phyloP scores from a whole-genome alignment of 37 sponge, comb jelly and placozoan genomes.

The Eunapius fragilis region DNA sequence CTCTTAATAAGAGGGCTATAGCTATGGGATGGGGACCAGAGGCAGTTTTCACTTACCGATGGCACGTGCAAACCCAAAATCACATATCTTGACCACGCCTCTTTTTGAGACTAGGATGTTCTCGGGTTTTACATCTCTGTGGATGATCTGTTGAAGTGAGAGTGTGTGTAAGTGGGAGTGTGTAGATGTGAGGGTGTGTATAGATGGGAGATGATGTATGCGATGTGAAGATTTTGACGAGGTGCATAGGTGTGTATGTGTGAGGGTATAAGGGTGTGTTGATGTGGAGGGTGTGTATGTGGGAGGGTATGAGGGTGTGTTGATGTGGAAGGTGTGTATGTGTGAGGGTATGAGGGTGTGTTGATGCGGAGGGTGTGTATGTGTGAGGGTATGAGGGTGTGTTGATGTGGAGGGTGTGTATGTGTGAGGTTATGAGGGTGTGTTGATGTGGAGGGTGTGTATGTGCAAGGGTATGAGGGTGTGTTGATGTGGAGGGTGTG shows the following conservation, averaged over 20 bases:
- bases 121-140: constrained; percentile 98
- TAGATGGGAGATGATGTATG: too few relatives aligned
- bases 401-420: background rate
- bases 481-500: constrained; percentile 28
- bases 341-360: background rate
- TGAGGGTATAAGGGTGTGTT: too few relatives aligned
- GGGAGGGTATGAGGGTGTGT: too few relatives aligned
- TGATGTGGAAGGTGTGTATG: background rate
- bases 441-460: background rate
- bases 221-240: too few relatives aligned
- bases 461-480: constrained; percentile 30
- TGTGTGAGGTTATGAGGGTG: background rate
- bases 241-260: background rate
- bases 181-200: constrained; percentile 20
- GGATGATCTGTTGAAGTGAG: constrained; percentile 75
- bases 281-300: background rate
- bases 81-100: constrained; percentile 97
- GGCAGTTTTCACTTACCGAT: constrained; percentile 79
- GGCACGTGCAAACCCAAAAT: constrained; percentile 97
- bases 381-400: background rate
- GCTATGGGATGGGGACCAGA: background rate
- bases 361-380: background rate
- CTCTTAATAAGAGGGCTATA: too few relatives aligned
- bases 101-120: constrained; percentile 93
- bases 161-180: constrained; percentile 35